Base-by-base conservation (phyloP, 2,888 invertebrate genomes). In the Anthrax anthrax region DNA sequence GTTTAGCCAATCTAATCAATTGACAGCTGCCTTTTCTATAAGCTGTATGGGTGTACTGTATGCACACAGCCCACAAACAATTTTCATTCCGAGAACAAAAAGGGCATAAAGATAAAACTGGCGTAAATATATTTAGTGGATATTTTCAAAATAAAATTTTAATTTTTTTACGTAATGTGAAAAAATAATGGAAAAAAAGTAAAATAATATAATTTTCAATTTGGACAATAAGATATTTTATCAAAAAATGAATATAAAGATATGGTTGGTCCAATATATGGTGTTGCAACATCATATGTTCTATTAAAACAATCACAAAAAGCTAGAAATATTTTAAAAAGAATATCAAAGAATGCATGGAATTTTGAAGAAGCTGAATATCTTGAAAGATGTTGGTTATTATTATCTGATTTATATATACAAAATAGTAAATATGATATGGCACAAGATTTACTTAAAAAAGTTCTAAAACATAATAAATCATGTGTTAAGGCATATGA, bases 341-440 rank as follows among this genome's bases (percentile, higher is more conserved):
- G 91, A 27, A 79, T 96, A 17, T 78, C 84, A 1, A 86, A 89
- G 54, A 79, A 81, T 44, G 71, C 74, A 1, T 97, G 96, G 96
- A 90, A 83, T 14, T 89, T 94, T 55, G 92, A 95, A 63, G 94
- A 95, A 58, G 92, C 95, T 0, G 95, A 96, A 59, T 92, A 95
- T 58, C 71, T 97, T 49, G 97, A 97, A 70, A 79, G 88, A 50
- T 88, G 92, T 64, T 97, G 97, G 97, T 64, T 97, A 9, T 73
- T 96, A 40, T 71, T 96, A n/a, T 87, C 91, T 0, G 95, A 96
- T 53, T 83, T 85, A 54, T 94, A 88, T 60, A 76, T 86, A 44
- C 83, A 84, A 59, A 81, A 78, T 0, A 82, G 81, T 16, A 88
- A 95, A 63, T 76, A 78, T 59, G 95, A 95, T 50, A 78, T 89